These are phyloP conservation scores for Drosophila ficusphila DNA, from an alignment of 1,140 invertebrate genomes.

Conservation along the genomic window DNA sequence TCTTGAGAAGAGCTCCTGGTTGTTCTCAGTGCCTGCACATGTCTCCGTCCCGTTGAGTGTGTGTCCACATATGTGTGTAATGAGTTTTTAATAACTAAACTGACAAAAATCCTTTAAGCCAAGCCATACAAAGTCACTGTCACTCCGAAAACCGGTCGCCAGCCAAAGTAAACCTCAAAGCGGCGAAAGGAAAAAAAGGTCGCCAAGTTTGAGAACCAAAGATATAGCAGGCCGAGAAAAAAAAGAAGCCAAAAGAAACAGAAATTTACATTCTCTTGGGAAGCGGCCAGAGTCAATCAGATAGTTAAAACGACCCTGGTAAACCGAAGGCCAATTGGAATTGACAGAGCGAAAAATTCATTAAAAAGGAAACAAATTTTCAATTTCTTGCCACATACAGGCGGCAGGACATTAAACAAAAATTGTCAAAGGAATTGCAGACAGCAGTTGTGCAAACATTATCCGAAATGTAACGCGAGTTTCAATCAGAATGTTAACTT, in stretches of 20 bases:
- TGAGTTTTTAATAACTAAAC: slow-evolving; percentile 81
- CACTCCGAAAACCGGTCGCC: slow-evolving; percentile 2
- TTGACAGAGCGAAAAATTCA: slow-evolving; percentile 11
- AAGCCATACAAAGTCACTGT: slow-evolving; percentile 44
- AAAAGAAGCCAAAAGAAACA: background rate
- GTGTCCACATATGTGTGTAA: slow-evolving; percentile 34
- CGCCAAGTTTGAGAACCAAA: background rate
- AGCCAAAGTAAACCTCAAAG: background rate
- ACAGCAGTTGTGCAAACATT: too few relatives aligned
- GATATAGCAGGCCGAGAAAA: background rate
- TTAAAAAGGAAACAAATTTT: slow-evolving; percentile 2
- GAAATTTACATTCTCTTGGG: slow-evolving; percentile 47
- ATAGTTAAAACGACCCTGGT: slow-evolving; percentile 4
- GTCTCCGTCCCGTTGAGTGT: background rate
- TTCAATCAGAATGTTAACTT: too few relatives aligned
- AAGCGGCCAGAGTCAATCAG: slow-evolving; percentile 29
- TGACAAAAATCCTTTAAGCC: slow-evolving; percentile 73
- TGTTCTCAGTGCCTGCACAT: slow-evolving; percentile 1
- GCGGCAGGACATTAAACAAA: background rate
- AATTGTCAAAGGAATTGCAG: background rate
- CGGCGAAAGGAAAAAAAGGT: background rate
- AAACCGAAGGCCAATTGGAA: slow-evolving; percentile 18
- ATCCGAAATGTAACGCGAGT: too few relatives aligned
- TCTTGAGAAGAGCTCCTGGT: too few relatives aligned
- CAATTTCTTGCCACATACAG: background rate